A percentile compares a stretch with the other conserved stretches of the same genome.
Evolutionary conservation across 2,888 invertebrate species (phyloP).

Genomic region (Lepidochrysops patricia): DNA sequence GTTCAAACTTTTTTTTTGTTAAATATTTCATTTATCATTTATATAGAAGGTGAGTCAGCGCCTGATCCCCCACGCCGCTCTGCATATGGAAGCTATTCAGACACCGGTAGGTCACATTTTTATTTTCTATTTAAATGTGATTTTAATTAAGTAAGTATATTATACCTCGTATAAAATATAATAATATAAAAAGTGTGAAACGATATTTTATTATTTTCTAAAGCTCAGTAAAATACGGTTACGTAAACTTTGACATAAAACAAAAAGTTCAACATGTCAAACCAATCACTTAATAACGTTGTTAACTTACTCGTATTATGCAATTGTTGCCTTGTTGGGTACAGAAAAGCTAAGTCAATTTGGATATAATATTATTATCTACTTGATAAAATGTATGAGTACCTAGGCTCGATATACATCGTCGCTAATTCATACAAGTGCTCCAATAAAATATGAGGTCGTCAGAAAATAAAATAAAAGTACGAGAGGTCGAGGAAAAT

Average conservation of each 20-base stretch:
- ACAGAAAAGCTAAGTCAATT: background rate
- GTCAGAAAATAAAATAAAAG: too few species aligned
- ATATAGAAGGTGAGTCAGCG: constrained; percentile 76
- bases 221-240: too few species aligned
- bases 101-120: constrained; percentile 73
- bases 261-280: background rate
- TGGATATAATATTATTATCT: background rate
- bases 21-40: constrained; percentile 35
- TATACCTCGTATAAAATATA: too few species aligned
- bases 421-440: background rate
- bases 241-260: background rate
- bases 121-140: constrained; percentile 21
- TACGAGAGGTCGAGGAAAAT: constrained; percentile 2
- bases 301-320: too few species aligned
- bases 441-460: too few species aligned
- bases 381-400: background rate
- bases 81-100: constrained; percentile 68
- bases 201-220: background rate
- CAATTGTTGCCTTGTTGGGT: background rate
- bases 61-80: constrained; percentile 79
- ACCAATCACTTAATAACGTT: background rate
- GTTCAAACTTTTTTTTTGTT: background rate
- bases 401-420: background rate
- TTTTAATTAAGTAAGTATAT: background rate
- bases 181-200: too few species aligned